These are phyloP conservation scores for Euplexia lucipara DNA, from an alignment of 2,888 invertebrate species.

Conservation along the genomic window DNA sequence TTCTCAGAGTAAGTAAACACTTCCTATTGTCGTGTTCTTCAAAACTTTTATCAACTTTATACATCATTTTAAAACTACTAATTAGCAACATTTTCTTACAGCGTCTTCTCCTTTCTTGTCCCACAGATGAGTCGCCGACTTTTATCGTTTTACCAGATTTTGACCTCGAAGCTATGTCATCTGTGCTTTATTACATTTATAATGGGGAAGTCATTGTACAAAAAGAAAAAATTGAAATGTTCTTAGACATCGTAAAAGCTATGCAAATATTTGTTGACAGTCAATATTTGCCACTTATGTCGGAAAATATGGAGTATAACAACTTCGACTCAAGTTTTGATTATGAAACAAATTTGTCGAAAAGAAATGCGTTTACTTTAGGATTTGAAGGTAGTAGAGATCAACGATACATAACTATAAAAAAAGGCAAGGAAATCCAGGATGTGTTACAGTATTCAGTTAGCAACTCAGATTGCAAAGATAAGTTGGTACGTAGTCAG, in stretches of 20 bases:
- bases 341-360: constrained; percentile 53
- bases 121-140: constrained; percentile 88
- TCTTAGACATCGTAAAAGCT: constrained; percentile 90
- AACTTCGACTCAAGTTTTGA: constrained; percentile 50
- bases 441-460: constrained; percentile 69
- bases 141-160: constrained; percentile 93
- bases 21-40: neutral
- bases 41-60: constrained; percentile 18
- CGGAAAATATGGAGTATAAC: constrained; percentile 55
- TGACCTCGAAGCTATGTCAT: constrained; percentile 91
- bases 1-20: constrained; percentile 90
- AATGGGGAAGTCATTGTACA: constrained; percentile 92
- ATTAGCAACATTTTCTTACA: constrained; percentile 68
- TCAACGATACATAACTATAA: constrained; percentile 72
- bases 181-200: constrained; percentile 93
- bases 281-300: constrained; percentile 71
- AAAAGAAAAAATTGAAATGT: constrained; percentile 90
- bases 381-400: constrained; percentile 63
- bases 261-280: constrained; percentile 84
- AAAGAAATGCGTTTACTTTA: constrained; percentile 69
- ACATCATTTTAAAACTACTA: constrained; percentile 21
- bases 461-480: constrained; percentile 68
- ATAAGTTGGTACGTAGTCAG: constrained; percentile 70
- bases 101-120: constrained; percentile 80
- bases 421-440: constrained; percentile 68